These are phyloP conservation scores for Micrasema longulum DNA, from an alignment of 1,140 invertebrate species.

Conservation along the genomic window DNA sequence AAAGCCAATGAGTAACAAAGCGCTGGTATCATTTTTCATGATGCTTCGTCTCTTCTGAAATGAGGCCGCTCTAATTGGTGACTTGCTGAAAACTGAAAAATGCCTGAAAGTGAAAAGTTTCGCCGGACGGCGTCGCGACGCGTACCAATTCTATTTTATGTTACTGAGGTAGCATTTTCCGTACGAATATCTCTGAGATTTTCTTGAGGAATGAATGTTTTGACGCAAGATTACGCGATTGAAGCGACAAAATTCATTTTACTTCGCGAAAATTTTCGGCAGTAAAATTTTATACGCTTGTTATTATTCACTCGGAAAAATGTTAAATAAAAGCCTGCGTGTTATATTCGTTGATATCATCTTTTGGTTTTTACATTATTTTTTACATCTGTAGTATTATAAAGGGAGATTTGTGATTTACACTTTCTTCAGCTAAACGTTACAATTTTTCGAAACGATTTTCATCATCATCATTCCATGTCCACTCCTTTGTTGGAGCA, in stretches of 20 bases:
- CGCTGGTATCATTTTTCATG: constrained; percentile 31
- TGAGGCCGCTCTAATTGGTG: constrained; percentile 33
- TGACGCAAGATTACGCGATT: constrained; percentile 32
- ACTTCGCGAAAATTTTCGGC: neutral
- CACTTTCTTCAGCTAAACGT: too few species aligned
- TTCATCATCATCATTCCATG: too few species aligned
- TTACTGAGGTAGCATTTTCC: constrained; percentile 18
- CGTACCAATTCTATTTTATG: constrained; percentile 23
- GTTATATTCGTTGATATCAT: too few species aligned
- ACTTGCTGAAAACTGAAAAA: constrained; percentile 32
- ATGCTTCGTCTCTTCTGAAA: constrained; percentile 21
- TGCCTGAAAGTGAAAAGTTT: constrained; percentile 15
- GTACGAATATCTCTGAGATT: constrained; percentile 14
- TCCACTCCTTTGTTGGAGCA: too few species aligned
- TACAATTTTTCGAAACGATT: too few species aligned
- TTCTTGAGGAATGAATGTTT: constrained; percentile 16
- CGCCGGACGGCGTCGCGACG: neutral
- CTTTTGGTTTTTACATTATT: too few species aligned
- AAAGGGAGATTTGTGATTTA: too few species aligned
- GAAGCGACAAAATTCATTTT: constrained; percentile 26
- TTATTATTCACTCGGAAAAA: constrained; percentile 37
- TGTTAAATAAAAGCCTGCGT: constrained; percentile 9
- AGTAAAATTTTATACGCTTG: constrained; percentile 27
- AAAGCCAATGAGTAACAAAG: constrained; percentile 33
- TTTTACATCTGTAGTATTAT: too few species aligned